Percentiles rank a stretch among this genome's conserved stretches.
phyloP scores from a whole-genome alignment of 2,113 vertebrate genomes.

The Cranoglanis bouderius region DNA sequence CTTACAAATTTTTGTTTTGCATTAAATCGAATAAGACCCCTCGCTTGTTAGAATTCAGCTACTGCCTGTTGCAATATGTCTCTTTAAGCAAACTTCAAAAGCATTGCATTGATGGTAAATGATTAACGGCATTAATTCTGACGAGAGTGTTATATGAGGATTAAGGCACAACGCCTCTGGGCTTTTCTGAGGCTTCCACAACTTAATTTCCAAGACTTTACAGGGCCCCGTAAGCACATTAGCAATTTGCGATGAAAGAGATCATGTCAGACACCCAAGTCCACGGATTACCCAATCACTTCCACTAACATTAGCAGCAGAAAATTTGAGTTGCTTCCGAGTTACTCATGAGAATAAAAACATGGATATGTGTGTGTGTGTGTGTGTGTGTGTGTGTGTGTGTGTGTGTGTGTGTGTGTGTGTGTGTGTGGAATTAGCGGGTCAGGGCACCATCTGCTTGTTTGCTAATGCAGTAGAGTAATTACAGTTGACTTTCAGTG shows the following conservation, averaged over 20 bases:
- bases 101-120: not conserved
- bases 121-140: conserved; percentile 5
- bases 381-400: not conserved
- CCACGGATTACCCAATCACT: conserved; percentile 62
- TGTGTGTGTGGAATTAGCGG: conserved; percentile 52
- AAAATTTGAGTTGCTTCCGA: not conserved
- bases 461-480: conserved; percentile 69
- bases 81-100: conserved; percentile 2
- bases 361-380: conserved; percentile 1
- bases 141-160: not conserved
- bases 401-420: not conserved
- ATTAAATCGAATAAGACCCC: not conserved
- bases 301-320: not conserved
- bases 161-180: conserved; percentile 7
- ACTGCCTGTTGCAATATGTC: not conserved
- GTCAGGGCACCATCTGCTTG: conserved; percentile 68
- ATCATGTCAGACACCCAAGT: conserved; percentile 58
- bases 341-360: conserved; percentile 32
- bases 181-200: conserved; percentile 15
- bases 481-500: conserved; percentile 70
- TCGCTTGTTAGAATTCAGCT: not conserved
- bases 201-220: conserved; percentile 16
- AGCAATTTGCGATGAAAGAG: conserved; percentile 59
- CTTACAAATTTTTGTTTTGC: not conserved
- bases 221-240: conserved; percentile 61